Evolutionary conservation across 1,140 invertebrate species (phyloP), one percentile per base, ranked within the genome.

Genomic region (Drosophila takahashii): DNA sequence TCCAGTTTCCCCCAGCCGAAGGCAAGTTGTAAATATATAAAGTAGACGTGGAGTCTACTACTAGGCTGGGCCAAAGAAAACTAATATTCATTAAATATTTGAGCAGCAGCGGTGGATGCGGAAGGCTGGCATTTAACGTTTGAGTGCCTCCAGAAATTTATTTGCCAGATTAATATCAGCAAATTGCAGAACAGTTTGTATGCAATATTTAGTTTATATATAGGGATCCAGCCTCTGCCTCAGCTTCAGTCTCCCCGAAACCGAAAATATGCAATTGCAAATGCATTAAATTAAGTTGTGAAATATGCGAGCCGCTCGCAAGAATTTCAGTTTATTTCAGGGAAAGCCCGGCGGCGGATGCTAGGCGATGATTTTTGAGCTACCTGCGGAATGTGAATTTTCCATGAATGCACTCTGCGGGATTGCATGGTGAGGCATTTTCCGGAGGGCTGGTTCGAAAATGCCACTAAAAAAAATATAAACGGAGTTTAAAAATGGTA

Each of bases 21-120:
- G 66, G 66, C 66, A 57, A 48, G 66, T 70, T 47, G 64, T 70
- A 70, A 70, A 70, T 70, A 45, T 64, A 69, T 60, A 64, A 13
- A 39, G n/a, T 44, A 56, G 13, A 9, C 10, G 37, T 22, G 62
- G 32, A 75, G 41, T 34, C 65, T 32, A 75, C 39, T 22, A 22
- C 51, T 75, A 75, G 59, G 59, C 59, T 65, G 15, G 32, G 41
- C 56, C 52, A 61, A 54, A 73, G 61, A 77, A 74, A 86, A 87
- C 74, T 78, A 86, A 87, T 89, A 89, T 79, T 83, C 76, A 87
- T 84, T 77, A 83, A 89, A 89, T 89, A 89, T 83, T 87, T 87
- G 71, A 52, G 54, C 34, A 77, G 51, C 59, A 64, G 77, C 39
- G 54, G 60, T 44, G 18, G 50, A 27, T 58, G 53, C 41, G 32